Percentiles rank a stretch among this genome's conserved stretches.
phyloP scores from a whole-genome alignment of 2,888 invertebrate species.

The Synergus gifuensis region DNA sequence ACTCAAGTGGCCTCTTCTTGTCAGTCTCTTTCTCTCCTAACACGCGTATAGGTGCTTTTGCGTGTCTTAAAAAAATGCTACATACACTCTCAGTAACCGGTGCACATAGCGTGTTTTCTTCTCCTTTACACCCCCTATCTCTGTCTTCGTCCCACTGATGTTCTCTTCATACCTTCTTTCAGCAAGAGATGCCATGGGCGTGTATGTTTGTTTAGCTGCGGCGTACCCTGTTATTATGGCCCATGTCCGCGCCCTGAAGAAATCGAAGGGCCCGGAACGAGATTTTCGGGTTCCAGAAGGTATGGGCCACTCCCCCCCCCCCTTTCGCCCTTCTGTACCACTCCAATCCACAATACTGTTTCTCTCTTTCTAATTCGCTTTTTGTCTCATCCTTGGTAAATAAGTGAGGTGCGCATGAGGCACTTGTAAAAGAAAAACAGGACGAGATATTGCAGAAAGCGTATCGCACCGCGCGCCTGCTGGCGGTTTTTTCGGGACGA shows the following conservation, averaged over 20 bases:
- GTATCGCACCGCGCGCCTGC: slow-evolving; percentile 49
- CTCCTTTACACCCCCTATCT: slow-evolving; percentile 42
- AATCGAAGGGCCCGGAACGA: slow-evolving; percentile 60
- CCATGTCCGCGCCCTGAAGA: slow-evolving; percentile 62
- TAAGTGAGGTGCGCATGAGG: slow-evolving; percentile 43
- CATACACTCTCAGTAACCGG: background rate
- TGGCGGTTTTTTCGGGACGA: slow-evolving; percentile 47
- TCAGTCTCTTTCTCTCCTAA: background rate
- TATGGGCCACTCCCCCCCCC: slow-evolving; percentile 43
- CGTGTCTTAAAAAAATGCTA: background rate
- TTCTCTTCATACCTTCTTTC: slow-evolving; percentile 60
- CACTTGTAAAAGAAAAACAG: slow-evolving; percentile 44
- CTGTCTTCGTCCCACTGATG: slow-evolving; percentile 44
- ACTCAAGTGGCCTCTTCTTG: too few species aligned
- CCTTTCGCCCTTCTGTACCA: background rate
- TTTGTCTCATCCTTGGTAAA: slow-evolving; percentile 45
- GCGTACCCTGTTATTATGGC: slow-evolving; percentile 76
- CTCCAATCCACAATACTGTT: background rate
- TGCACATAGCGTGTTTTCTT: slow-evolving; percentile 3
- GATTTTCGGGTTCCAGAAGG: slow-evolving; percentile 33
- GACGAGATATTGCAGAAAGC: slow-evolving; percentile 57
- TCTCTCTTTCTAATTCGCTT: background rate
- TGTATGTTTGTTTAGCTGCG: slow-evolving; percentile 77
- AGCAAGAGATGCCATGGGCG: slow-evolving; percentile 75
- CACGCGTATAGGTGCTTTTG: background rate